Evolutionary conservation across 2,888 invertebrate genomes (phyloP).

Genomic region (Drosophila tripunctata): DNA sequence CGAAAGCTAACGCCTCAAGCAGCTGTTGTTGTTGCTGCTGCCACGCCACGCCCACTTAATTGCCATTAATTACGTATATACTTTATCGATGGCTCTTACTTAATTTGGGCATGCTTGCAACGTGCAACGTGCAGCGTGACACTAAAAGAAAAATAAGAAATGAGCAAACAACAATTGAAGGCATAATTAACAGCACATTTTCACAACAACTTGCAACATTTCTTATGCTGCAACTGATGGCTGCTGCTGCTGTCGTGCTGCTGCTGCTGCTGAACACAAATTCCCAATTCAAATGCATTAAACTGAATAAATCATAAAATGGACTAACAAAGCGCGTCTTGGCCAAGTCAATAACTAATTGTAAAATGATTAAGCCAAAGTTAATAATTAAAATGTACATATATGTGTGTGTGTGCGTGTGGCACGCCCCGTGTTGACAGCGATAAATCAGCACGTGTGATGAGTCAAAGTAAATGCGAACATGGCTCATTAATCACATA

Average conservation of each 20-base stretch:
- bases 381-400: constrained; percentile 48
- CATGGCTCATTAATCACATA: constrained; percentile 74
- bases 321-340: background rate
- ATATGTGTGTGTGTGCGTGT: background rate
- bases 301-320: constrained; percentile 28
- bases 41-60: constrained; percentile 54
- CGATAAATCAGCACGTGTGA: constrained; percentile 74
- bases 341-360: constrained; percentile 56
- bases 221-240: constrained; percentile 21
- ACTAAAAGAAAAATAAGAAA: constrained; percentile 16
- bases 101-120: constrained; percentile 39
- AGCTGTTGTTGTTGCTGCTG: constrained; percentile 28
- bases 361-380: constrained; percentile 64
- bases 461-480: constrained; percentile 72
- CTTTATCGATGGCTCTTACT: constrained; percentile 56
- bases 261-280: constrained; percentile 1
- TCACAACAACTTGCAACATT: constrained; percentile 38
- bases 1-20: constrained; percentile 5
- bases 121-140: constrained; percentile 12
- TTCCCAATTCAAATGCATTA: background rate
- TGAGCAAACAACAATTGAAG: constrained; percentile 9
- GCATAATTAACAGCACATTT: constrained; percentile 63
- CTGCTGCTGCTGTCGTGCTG: too few species aligned
- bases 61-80: constrained; percentile 52
- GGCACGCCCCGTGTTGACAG: constrained; percentile 69